These are phyloP conservation scores for Urocyon cinereoargenteus DNA, from an alignment of 2,797 vertebrate genomes.

Conservation along the genomic window DNA sequence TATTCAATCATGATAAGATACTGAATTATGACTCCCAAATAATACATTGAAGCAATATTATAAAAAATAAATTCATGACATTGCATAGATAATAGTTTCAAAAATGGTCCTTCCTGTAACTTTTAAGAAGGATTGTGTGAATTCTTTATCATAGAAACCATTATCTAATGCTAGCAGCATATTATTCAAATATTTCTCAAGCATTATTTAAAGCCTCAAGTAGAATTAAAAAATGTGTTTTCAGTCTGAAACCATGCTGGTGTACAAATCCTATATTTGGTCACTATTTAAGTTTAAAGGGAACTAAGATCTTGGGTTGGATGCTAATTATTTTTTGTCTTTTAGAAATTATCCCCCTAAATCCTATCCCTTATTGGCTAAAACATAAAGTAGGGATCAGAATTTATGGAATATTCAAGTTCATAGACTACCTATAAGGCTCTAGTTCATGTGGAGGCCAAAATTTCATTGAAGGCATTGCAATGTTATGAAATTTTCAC, in stretches of 20 bases:
- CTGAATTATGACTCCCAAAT: background rate
- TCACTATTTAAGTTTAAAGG: background rate
- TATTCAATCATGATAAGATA: background rate
- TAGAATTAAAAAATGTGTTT: background rate
- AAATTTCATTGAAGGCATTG: background rate
- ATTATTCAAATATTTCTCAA: slow-evolving; percentile 4
- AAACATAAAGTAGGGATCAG: background rate
- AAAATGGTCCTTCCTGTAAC: background rate
- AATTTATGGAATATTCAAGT: background rate
- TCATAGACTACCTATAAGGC: background rate
- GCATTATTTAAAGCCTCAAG: slow-evolving; percentile 13
- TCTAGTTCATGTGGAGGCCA: background rate
- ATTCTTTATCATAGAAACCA: background rate
- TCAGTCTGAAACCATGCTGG: background rate
- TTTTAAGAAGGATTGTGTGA: background rate
- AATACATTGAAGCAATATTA: background rate
- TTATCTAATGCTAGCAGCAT: background rate
- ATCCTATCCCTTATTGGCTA: background rate
- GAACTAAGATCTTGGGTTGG: background rate
- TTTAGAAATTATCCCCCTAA: background rate
- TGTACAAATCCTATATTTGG: background rate
- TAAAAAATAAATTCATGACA: background rate
- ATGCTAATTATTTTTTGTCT: background rate
- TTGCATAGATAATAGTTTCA: background rate
- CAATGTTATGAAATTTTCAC: background rate